A percentile compares a stretch with the other conserved stretches of the same genome.
phyloP scores from a whole-genome alignment of 2,888 invertebrate species.

The Eremobia ochroleuca region DNA sequence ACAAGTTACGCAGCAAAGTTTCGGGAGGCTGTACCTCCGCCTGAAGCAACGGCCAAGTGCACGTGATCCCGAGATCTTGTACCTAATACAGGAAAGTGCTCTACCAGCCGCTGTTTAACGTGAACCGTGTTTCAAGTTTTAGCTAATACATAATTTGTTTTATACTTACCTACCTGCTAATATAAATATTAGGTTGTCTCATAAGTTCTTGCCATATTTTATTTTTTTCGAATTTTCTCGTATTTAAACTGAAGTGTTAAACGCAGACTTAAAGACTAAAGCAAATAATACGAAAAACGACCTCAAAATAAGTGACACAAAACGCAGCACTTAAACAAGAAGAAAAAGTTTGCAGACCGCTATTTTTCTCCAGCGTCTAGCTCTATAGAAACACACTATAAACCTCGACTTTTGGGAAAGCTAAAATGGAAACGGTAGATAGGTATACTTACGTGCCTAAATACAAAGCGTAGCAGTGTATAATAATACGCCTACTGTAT shows the following conservation, averaged over 20 bases:
- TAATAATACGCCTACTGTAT: neutral
- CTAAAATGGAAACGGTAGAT: constrained; percentile 1
- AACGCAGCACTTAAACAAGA: constrained; percentile 18
- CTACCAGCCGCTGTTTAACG: constrained; percentile 36
- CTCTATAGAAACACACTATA: constrained; percentile 13
- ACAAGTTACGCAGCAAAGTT: constrained; percentile 66
- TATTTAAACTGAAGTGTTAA: no score
- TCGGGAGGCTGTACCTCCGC: constrained; percentile 42
- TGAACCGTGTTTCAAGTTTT: constrained; percentile 57
- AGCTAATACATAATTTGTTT: constrained; percentile 44
- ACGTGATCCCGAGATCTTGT: constrained; percentile 75
- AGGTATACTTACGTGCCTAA: neutral
- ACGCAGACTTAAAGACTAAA: neutral
- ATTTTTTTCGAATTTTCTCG: no score
- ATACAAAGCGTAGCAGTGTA: neutral
- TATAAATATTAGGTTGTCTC: no score
- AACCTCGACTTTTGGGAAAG: constrained; percentile 18
- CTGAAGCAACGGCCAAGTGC: constrained; percentile 66
- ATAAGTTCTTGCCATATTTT: no score
- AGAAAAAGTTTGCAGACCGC: constrained; percentile 35
- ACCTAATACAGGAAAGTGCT: constrained; percentile 77
- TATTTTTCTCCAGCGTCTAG: constrained; percentile 29
- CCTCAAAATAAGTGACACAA: constrained; percentile 31
- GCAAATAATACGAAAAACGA: constrained; percentile 19
- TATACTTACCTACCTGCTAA: neutral